Conservation (phyloP, 2,888 invertebrate genomes). For the Pelosia muscerda region DNA sequence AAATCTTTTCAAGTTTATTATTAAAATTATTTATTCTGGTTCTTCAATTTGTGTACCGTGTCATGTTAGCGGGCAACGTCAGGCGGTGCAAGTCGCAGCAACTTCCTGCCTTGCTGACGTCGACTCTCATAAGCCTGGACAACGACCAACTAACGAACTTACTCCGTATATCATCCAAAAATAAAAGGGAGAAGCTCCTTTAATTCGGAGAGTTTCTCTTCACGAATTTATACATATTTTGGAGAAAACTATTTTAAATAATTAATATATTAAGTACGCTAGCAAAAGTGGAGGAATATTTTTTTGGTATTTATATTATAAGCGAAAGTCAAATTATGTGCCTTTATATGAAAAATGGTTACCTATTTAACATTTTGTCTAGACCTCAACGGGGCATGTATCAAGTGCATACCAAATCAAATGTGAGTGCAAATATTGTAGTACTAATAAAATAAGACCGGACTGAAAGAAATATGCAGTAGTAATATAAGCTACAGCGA, state of each 20-base stretch:
- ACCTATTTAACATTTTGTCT: no score
- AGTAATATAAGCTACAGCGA: no score
- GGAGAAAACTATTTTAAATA: background rate
- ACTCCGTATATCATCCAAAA: conserved; percentile 55
- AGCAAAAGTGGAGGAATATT: background rate
- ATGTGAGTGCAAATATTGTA: no score
- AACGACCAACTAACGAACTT: conserved; percentile 58
- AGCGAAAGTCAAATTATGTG: background rate
- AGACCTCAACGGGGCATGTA: no score
- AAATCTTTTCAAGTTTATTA: no score
- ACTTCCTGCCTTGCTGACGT: conserved; percentile 56
- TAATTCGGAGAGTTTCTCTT: conserved; percentile 34
- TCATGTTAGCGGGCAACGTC: conserved; percentile 31
- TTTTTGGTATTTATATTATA: background rate
- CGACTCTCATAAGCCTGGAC: conserved; percentile 61
- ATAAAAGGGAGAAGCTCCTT: conserved; percentile 45
- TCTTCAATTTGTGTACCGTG: conserved; percentile 17
- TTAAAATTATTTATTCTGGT: no score
- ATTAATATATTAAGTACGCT: background rate
- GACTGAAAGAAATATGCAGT: no score
- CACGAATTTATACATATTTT: conserved; percentile 8
- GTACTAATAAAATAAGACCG: no score
- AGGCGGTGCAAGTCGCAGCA: conserved; percentile 55
- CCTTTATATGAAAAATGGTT: no score
- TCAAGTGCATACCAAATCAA: no score